phyloP scores from a whole-genome alignment of 2,113 vertebrate species.

The Sceloporus undulatus region DNA sequence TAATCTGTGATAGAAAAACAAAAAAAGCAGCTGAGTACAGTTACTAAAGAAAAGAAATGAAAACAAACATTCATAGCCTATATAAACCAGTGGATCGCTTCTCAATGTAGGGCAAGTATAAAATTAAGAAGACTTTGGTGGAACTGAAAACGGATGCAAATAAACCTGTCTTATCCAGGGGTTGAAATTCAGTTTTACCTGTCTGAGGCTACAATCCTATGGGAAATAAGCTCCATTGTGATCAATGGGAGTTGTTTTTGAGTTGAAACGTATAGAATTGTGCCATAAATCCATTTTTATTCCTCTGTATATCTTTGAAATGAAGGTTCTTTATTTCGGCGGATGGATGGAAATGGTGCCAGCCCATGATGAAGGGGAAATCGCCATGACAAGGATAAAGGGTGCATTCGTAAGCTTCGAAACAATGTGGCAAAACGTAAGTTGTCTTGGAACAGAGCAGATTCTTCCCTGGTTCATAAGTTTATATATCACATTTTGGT shows the following conservation, averaged over 20 bases:
- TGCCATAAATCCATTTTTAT: slow-evolving; percentile 31
- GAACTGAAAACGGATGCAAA: slow-evolving; percentile 63
- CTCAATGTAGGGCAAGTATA: slow-evolving; percentile 69
- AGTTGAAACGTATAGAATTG: not conserved
- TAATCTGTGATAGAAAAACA: slow-evolving; percentile 74
- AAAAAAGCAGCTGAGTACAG: slow-evolving; percentile 70
- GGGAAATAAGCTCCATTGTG: not conserved
- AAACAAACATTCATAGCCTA: slow-evolving; percentile 63
- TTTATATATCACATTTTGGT: slow-evolving; percentile 21
- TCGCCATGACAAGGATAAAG: not conserved
- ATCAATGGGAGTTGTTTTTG: not conserved
- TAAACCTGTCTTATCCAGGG: slow-evolving; percentile 71
- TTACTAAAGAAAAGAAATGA: slow-evolving; percentile 65
- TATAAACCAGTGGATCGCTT: slow-evolving; percentile 71
- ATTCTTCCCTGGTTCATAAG: not conserved
- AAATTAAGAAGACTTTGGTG: slow-evolving; percentile 74
- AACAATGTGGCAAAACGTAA: slow-evolving; percentile 24
- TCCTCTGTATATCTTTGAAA: slow-evolving; percentile 45
- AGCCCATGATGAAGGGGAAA: slow-evolving; percentile 1
- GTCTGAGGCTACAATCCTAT: slow-evolving; percentile 42
- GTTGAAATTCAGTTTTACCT: slow-evolving; percentile 74
- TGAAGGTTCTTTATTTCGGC: slow-evolving; percentile 19
- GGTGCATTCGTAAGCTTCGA: slow-evolving; percentile 38
- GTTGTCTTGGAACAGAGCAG: not conserved
- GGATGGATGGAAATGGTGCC: rapidly evolving